A percentile compares a stretch with the other conserved stretches of the same genome.
Conservation (phyloP, 2,888 invertebrate species). For the Byasa hedistus region DNA sequence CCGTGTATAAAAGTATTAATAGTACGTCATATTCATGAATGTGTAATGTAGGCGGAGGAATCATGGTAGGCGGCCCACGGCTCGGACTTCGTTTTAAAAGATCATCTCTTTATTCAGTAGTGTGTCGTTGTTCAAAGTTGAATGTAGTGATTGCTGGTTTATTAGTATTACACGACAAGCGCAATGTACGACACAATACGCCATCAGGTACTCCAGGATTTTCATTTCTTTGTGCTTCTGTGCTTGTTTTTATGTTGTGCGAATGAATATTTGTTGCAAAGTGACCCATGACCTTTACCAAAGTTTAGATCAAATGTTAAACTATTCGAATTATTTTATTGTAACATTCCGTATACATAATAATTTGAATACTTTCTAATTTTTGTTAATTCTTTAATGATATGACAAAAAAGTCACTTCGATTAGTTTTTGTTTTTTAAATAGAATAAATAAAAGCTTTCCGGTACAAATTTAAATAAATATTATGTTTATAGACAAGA, state of each 20-base stretch:
- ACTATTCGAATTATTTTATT: no score
- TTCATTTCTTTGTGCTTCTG: neutral
- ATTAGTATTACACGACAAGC: slow-evolving; percentile 26
- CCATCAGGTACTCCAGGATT: slow-evolving; percentile 38
- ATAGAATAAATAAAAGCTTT: neutral
- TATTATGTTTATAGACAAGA: neutral
- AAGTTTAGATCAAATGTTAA: no score
- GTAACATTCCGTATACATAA: no score
- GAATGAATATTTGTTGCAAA: neutral
- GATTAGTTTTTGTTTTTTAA: no score
- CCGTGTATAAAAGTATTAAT: slow-evolving; percentile 46
- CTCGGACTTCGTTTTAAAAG: slow-evolving; percentile 37
- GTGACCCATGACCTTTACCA: neutral
- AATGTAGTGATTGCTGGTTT: slow-evolving; percentile 21
- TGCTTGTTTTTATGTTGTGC: neutral
- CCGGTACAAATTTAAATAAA: neutral
- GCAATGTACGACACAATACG: slow-evolving; percentile 54
- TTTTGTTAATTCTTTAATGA: no score
- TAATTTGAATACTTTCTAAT: no score
- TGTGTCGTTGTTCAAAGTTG: slow-evolving; percentile 44
- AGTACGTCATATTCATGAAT: slow-evolving; percentile 35
- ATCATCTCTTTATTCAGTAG: slow-evolving; percentile 44
- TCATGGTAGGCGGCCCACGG: slow-evolving; percentile 37
- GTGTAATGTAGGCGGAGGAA: slow-evolving; percentile 16
- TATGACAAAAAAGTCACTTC: no score